These are phyloP conservation scores for Nematolebias whitei DNA, from an alignment of 2,113 vertebrate genomes.

Conservation along the genomic window DNA sequence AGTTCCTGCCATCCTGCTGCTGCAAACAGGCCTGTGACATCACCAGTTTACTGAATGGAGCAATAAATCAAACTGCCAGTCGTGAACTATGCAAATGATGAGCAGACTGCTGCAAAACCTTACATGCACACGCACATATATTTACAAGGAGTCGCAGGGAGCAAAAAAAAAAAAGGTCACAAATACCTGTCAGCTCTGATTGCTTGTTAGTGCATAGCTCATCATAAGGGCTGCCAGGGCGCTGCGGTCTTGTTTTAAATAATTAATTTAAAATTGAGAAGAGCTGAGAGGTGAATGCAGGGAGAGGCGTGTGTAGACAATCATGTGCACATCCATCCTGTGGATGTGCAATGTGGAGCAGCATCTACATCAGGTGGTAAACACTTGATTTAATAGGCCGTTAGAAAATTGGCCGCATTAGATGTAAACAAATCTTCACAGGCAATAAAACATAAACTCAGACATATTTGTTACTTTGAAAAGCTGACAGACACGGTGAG, in stretches of 20 bases:
- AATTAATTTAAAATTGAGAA: conserved; percentile 15
- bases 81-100: conserved; percentile 27
- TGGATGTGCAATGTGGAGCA: too few species aligned
- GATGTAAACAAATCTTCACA: neutral
- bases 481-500: too few species aligned
- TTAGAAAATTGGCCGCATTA: neutral
- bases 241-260: conserved; percentile 22
- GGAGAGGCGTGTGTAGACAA: neutral
- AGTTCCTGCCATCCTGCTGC: neutral
- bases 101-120: too few species aligned
- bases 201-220: conserved; percentile 21
- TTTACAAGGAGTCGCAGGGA: neutral
- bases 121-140: conserved; percentile 6
- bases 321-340: too few species aligned
- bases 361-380: too few species aligned
- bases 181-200: conserved; percentile 41
- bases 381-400: too few species aligned
- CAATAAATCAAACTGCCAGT: conserved; percentile 46
- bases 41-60: neutral
- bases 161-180: conserved; percentile 43
- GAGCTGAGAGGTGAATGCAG: conserved; percentile 26
- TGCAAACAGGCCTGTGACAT: conserved; percentile 12
- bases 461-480: neutral
- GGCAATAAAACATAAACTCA: neutral
- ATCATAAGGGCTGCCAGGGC: neutral